These are phyloP conservation scores for Clytia hemisphaerica DNA, from an alignment of 30 jellyfish, hydroid and myxozoan genomes.

Conservation along the genomic window DNA sequence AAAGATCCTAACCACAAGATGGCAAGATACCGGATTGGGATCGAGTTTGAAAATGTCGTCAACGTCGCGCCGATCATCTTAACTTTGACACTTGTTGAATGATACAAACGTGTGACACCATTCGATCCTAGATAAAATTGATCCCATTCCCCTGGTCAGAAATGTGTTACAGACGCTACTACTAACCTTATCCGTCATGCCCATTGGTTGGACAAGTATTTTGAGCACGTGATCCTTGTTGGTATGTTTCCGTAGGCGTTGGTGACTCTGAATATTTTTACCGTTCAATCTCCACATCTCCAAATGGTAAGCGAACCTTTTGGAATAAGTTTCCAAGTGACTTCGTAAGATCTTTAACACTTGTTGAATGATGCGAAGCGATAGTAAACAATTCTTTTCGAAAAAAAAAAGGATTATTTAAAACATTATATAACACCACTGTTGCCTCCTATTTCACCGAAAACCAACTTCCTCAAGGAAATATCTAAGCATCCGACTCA, in stretches of 20 bases:
- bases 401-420: not conserved
- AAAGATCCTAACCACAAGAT: too few relatives aligned
- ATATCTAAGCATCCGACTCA: too few relatives aligned
- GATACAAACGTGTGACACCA: too few relatives aligned
- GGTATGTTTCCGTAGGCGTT: conserved; percentile 37
- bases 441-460: too few relatives aligned
- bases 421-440: not conserved
- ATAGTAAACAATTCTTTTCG: conserved; percentile 39
- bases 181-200: conserved; percentile 90
- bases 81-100: too few relatives aligned
- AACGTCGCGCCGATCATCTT: too few relatives aligned
- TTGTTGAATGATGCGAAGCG: conserved; percentile 72
- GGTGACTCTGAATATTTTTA: conserved; percentile 75
- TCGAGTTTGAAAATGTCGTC: too few relatives aligned
- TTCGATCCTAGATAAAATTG: too few relatives aligned
- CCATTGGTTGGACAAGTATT: conserved; percentile 84
- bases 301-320: conserved; percentile 88
- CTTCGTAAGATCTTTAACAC: conserved; percentile 58
- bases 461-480: too few relatives aligned
- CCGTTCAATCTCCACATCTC: conserved; percentile 84
- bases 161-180: too few relatives aligned
- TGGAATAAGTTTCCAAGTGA: conserved; percentile 84
- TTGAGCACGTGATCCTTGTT: conserved; percentile 69
- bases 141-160: too few relatives aligned
- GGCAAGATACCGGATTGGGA: too few relatives aligned